Evolutionary conservation across 2,113 vertebrate genomes (phyloP).

Genomic region (Todiramphus saurophagus): DNA sequence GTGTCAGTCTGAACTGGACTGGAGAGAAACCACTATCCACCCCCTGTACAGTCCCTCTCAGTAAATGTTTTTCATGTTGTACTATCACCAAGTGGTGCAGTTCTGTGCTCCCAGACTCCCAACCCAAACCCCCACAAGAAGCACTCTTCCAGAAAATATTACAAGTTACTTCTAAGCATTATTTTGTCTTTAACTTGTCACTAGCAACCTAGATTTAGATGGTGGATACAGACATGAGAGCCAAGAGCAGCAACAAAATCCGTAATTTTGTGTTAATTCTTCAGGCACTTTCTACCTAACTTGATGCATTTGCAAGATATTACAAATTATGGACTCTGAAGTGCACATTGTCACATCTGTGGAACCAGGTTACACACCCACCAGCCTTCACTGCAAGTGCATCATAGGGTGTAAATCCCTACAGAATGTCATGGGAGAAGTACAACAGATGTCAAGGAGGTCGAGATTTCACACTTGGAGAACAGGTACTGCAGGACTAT

Average conservation of each 20-base stretch:
- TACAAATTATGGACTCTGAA: background rate
- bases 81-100: rapidly evolving
- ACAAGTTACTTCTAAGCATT: background rate
- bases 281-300: background rate
- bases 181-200: background rate
- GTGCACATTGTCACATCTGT: background rate
- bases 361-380: background rate
- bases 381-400: background rate
- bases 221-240: background rate
- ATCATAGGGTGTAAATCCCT: background rate
- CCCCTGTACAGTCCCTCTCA: rapidly evolving
- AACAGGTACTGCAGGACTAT: rapidly evolving
- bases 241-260: background rate
- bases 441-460: background rate
- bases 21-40: background rate
- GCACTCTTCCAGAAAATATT: background rate
- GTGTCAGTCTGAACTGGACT: background rate
- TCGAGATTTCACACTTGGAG: background rate
- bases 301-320: background rate
- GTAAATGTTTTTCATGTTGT: background rate
- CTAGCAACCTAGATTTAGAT: background rate
- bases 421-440: background rate
- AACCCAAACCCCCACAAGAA: background rate
- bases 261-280: background rate
- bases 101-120: background rate